These are phyloP conservation scores for Psilanteris sp. DNA, from an alignment of 1,140 invertebrate species.

Conservation along the genomic window DNA sequence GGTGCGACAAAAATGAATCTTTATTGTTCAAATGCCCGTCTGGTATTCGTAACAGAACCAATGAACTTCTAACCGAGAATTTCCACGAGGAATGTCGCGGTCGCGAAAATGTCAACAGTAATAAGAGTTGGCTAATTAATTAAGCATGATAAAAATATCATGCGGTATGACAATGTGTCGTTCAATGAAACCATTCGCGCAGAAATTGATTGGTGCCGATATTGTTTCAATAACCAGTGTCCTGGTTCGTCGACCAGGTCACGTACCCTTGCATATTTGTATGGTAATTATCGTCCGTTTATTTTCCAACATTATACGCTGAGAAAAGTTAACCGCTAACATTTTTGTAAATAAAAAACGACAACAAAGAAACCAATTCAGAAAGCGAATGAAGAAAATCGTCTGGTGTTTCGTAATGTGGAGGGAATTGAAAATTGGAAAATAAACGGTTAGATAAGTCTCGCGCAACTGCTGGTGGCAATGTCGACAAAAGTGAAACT, in stretches of 20 bases:
- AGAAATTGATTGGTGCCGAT: slow-evolving; percentile 33
- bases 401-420: no score
- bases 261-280: slow-evolving; percentile 40
- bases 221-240: slow-evolving; percentile 58
- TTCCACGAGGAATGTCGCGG: slow-evolving; percentile 38
- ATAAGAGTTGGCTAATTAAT: slow-evolving; percentile 45
- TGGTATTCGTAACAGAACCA: slow-evolving; percentile 14
- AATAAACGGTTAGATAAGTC: no score
- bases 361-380: no score
- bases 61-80: slow-evolving; percentile 6
- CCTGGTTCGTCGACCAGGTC: slow-evolving; percentile 73
- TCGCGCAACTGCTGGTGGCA: no score
- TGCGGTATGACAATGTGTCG: slow-evolving; percentile 42
- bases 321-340: no score
- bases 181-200: slow-evolving; percentile 48
- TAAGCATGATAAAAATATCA: slow-evolving; percentile 22
- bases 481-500: no score
- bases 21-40: no score
- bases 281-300: slow-evolving; percentile 18
- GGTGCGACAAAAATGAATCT: no score
- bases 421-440: no score
- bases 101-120: slow-evolving; percentile 46
- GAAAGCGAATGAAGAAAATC: no score
- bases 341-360: no score
- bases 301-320: no score